Conservation (phyloP, 2,113 vertebrate genomes). For the Cynopterus brachyotis region DNA sequence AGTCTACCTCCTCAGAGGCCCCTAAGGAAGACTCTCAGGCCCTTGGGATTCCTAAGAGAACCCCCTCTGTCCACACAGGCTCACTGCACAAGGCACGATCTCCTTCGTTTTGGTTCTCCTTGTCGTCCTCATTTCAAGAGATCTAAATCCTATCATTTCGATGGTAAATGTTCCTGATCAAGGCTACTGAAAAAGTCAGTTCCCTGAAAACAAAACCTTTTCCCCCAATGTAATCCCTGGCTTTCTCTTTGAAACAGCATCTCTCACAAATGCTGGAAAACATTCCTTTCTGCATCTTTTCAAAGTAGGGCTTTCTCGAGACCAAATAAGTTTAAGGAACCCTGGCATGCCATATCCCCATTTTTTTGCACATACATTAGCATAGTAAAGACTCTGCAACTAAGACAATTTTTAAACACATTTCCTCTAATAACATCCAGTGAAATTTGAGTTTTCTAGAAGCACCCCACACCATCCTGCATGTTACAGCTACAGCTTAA, state of each 20-base stretch:
- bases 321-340: neutral
- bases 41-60: neutral
- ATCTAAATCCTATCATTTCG: neutral
- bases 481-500: neutral
- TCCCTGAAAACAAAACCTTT: neutral
- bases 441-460: neutral
- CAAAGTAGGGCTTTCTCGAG: neutral
- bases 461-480: neutral
- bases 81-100: neutral
- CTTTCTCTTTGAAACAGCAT: neutral
- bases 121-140: neutral
- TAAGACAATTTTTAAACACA: neutral
- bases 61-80: neutral
- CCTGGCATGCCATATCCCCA: neutral
- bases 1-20: neutral
- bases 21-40: neutral
- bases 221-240: neutral
- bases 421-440: neutral
- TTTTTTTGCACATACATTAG: neutral
- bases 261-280: neutral
- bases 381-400: neutral
- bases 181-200: neutral
- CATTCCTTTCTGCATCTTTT: slow-evolving; percentile 4
- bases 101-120: neutral
- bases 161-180: neutral